phyloP scores from a whole-genome alignment of 1,140 invertebrate genomes.

The Zaprionus tsacasi region DNA sequence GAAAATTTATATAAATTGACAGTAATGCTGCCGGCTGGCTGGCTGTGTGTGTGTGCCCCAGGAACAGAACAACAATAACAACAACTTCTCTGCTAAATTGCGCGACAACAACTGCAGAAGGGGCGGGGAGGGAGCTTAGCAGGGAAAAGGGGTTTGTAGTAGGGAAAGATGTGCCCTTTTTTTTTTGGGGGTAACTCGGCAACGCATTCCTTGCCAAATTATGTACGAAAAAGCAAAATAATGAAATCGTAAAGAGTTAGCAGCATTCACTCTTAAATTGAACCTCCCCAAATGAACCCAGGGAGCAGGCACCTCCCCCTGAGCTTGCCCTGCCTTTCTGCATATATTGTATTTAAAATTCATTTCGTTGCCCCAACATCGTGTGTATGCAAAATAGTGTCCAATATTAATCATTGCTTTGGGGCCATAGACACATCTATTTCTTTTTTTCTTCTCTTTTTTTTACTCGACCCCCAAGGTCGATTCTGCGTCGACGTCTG shows the following conservation, averaged over 20 bases:
- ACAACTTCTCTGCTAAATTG: slow-evolving; percentile 62
- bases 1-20: slow-evolving; percentile 82
- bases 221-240: slow-evolving; percentile 76
- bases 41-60: slow-evolving; percentile 19
- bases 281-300: slow-evolving; percentile 16
- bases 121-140: too few species aligned
- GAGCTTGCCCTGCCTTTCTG: slow-evolving; percentile 18
- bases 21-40: slow-evolving; percentile 68
- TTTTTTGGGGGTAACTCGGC: not conserved
- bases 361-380: slow-evolving; percentile 64
- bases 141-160: not conserved
- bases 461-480: too few species aligned
- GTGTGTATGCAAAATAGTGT: slow-evolving; percentile 75
- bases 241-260: slow-evolving; percentile 81
- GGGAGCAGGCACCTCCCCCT: not conserved
- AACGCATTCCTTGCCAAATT: slow-evolving; percentile 72
- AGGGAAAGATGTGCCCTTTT: not conserved
- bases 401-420: slow-evolving; percentile 74
- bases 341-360: slow-evolving; percentile 71
- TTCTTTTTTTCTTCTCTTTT: not conserved
- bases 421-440: slow-evolving; percentile 31
- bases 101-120: slow-evolving; percentile 44
- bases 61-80: slow-evolving; percentile 40
- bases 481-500: slow-evolving; percentile 8
- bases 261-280: slow-evolving; percentile 38